Percentiles rank a stretch among this genome's conserved stretches.
Conservation (phyloP, 1,140 invertebrate genomes). For the Hormaphis cornu region DNA sequence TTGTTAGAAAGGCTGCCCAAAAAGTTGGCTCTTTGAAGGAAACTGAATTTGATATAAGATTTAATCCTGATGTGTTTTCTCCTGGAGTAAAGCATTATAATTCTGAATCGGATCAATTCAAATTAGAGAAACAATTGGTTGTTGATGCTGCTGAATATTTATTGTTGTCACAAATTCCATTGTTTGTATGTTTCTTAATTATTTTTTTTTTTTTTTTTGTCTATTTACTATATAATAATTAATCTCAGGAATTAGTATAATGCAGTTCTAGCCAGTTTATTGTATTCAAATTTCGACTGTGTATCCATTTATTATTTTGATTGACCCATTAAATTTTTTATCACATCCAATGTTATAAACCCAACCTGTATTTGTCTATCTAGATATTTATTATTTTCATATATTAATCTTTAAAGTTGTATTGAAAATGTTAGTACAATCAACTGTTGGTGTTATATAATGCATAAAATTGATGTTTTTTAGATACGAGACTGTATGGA, state of each 20-base stretch:
- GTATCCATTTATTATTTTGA: no score
- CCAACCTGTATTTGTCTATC: no score
- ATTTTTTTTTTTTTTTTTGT: no score
- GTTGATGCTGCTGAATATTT: conserved; percentile 93
- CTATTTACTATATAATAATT: no score
- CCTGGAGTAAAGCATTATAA: conserved; percentile 80
- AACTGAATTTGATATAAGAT: conserved; percentile 89
- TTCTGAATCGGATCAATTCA: conserved; percentile 53
- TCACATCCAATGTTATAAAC: no score
- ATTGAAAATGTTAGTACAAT: background rate
- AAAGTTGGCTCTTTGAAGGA: conserved; percentile 89
- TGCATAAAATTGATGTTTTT: no score
- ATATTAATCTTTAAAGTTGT: no score
- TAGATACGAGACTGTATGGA: conserved; percentile 85
- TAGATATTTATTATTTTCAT: no score
- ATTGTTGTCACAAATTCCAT: conserved; percentile 83
- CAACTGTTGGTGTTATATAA: background rate
- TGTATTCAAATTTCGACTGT: no score
- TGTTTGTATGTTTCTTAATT: conserved; percentile 80
- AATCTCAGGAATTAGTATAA: no score
- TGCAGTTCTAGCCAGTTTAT: no score
- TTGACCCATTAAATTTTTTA: no score
- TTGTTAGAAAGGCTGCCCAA: conserved; percentile 76
- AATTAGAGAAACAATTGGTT: conserved; percentile 77
- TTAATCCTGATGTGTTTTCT: conserved; percentile 97